phyloP scores from a whole-genome alignment of 2,113 vertebrate species.

The Eurystomus gularis region DNA sequence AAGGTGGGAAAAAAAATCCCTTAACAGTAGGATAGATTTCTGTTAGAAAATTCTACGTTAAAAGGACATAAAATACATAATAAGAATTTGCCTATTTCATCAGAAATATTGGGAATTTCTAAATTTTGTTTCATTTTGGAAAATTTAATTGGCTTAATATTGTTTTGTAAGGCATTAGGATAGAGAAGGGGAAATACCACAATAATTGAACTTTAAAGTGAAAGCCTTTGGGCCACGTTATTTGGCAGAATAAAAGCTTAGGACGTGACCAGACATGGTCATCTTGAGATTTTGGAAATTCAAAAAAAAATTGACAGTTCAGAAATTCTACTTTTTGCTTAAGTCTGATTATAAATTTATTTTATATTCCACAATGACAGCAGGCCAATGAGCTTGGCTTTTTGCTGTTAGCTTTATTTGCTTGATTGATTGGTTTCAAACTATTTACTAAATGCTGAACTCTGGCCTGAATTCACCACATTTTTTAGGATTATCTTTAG shows the following conservation, averaged over 20 bases:
- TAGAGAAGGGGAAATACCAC: background rate
- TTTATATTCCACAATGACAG: background rate
- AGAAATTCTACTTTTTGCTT: background rate
- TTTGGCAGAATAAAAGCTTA: background rate
- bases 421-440: background rate
- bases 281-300: background rate
- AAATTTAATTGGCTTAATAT: background rate
- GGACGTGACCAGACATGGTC: background rate
- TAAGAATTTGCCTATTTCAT: background rate
- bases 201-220: background rate
- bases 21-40: background rate
- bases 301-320: background rate
- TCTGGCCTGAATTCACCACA: background rate
- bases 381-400: background rate
- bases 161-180: background rate
- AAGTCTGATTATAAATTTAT: background rate
- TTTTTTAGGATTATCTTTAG: background rate
- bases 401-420: background rate
- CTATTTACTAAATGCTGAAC: background rate
- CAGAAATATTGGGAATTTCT: background rate
- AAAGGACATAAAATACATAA: background rate
- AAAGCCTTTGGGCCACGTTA: background rate
- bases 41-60: background rate
- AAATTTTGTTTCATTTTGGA: background rate
- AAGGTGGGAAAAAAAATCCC: background rate